Conservation (phyloP, 1,140 invertebrate genomes). For the Holotrichia oblita region DNA sequence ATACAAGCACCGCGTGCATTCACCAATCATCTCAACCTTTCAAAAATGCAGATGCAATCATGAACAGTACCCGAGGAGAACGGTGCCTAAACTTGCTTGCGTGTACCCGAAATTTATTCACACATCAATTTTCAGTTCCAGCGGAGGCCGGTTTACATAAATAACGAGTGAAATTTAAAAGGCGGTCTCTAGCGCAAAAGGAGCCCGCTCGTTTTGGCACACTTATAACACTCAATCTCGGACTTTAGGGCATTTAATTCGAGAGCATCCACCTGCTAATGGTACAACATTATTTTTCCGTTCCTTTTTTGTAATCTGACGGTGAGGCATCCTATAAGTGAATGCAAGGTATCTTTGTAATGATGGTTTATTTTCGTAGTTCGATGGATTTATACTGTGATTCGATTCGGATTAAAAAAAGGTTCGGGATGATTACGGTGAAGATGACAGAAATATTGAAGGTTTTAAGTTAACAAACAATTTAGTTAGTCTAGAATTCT, state of each 20-base stretch:
- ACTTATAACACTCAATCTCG: slow-evolving; percentile 13
- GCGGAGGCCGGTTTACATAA: not conserved
- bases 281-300: not conserved
- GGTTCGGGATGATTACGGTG: too few relatives aligned
- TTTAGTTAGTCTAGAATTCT: too few relatives aligned
- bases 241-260: not conserved
- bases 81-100: not conserved
- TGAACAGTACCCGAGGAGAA: not conserved
- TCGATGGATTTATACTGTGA: not conserved
- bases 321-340: not conserved
- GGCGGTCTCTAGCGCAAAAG: not conserved
- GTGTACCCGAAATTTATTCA: not conserved
- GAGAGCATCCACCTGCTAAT: not conserved
- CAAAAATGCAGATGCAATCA: not conserved
- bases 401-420: not conserved
- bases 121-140: not conserved
- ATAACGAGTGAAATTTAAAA: not conserved
- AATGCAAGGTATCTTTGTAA: not conserved
- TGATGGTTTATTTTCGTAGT: not conserved
- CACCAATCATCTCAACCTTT: not conserved
- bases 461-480: too few relatives aligned
- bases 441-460: too few relatives aligned
- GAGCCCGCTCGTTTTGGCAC: not conserved
- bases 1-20: too few relatives aligned
- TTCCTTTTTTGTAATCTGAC: not conserved